Conservation (phyloP, 2,888 invertebrate genomes). For the Lottia gigantea region DNA sequence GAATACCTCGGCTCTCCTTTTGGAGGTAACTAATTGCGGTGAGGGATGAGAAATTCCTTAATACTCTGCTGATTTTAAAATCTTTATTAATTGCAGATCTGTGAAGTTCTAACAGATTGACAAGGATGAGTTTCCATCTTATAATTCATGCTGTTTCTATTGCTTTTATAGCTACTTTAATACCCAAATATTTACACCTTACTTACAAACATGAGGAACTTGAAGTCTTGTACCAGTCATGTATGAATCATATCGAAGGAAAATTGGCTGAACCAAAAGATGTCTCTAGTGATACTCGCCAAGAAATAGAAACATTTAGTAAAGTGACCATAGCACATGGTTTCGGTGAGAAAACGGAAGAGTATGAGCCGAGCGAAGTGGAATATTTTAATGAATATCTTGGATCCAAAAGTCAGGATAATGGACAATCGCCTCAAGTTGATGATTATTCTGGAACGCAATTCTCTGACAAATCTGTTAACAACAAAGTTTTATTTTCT, state of each 20-base stretch:
- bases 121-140: slow-evolving; percentile 27
- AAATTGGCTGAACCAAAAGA: neutral
- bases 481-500: neutral
- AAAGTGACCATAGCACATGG: neutral
- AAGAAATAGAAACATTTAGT: neutral
- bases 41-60: no score
- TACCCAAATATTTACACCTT: slow-evolving; percentile 35
- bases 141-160: slow-evolving; percentile 37
- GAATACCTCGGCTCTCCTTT: no score
- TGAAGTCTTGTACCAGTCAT: slow-evolving; percentile 9
- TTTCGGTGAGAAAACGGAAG: neutral
- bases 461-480: neutral
- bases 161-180: slow-evolving; percentile 34
- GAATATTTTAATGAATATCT: neutral
- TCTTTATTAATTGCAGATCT: no score
- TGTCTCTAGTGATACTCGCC: neutral
- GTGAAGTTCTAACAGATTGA: no score
- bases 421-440: neutral
- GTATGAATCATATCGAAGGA: neutral
- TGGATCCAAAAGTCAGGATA: neutral
- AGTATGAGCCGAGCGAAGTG: neutral
- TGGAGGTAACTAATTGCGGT: no score
- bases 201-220: slow-evolving; percentile 24
- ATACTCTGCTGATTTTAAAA: no score
- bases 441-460: neutral